A percentile compares a stretch with the other conserved stretches of the same genome.
Conservation (phyloP, 2,113 vertebrate species). For the Microcebus tavaratra region DNA sequence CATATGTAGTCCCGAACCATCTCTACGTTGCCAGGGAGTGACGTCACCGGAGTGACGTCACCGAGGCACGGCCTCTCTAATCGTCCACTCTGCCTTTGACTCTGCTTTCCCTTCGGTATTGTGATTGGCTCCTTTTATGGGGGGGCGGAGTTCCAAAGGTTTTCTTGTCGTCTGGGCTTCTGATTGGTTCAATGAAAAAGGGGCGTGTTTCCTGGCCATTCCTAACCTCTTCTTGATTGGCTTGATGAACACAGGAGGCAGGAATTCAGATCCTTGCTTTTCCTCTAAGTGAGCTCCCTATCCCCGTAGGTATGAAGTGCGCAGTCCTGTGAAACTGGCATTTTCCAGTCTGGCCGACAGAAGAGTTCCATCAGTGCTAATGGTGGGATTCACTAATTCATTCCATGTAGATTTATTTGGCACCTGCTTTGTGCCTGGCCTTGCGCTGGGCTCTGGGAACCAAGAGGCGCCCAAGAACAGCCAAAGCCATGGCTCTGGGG, state of each 20-base stretch:
- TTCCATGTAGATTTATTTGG: neutral
- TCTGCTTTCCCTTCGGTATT: neutral
- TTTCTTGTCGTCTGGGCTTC: neutral
- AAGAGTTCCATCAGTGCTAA: neutral
- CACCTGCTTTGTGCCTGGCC: neutral
- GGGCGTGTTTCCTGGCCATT: neutral
- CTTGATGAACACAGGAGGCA: neutral
- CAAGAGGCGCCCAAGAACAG: neutral
- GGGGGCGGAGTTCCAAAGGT: neutral
- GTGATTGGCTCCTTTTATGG: neutral
- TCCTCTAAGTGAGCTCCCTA: neutral
- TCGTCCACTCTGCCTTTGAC: neutral
- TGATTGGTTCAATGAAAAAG: neutral
- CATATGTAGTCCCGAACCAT: neutral
- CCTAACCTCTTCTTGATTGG: neutral
- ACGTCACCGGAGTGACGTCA: neutral
- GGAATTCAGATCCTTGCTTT: neutral
- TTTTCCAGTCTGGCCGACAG: neutral
- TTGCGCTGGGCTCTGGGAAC: neutral
- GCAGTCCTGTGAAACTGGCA: neutral
- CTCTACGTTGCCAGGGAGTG: neutral
- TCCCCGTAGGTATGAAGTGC: neutral
- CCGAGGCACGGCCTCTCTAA: neutral
- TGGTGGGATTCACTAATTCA: neutral
- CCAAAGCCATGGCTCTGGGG: neutral